These are phyloP conservation scores for Dicycla oo DNA, from an alignment of 2,888 invertebrate genomes.

Conservation along the genomic window DNA sequence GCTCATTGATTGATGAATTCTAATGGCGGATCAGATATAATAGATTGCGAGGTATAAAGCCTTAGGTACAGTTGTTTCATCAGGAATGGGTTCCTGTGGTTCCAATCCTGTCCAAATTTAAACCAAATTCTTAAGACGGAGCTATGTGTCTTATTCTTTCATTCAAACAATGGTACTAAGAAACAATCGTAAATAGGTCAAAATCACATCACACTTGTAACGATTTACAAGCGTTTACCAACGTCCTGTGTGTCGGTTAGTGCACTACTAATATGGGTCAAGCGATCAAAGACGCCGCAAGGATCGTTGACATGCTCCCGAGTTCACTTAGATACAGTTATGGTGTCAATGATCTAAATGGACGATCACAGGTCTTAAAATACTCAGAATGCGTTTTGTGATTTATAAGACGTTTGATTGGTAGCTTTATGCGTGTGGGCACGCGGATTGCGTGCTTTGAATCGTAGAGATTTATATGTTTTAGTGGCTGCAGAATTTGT, in stretches of 20 bases:
- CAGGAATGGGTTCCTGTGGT: neutral
- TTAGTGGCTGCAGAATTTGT: conserved; percentile 8
- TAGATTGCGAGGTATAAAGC: neutral
- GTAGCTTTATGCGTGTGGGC: conserved; percentile 35
- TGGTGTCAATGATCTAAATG: conserved; percentile 75
- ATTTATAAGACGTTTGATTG: conserved; percentile 44
- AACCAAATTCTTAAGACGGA: neutral
- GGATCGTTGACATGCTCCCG: conserved; percentile 74
- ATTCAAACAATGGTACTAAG: conserved; percentile 10
- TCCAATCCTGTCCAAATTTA: neutral
- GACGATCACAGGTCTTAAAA: conserved; percentile 30
- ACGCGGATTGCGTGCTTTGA: conserved; percentile 23
- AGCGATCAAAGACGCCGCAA: conserved; percentile 79
- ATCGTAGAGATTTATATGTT: conserved; percentile 32
- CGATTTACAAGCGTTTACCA: conserved; percentile 67
- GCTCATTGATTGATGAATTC: neutral
- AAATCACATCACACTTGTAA: conserved; percentile 67
- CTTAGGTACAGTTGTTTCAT: neutral
- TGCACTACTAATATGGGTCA: conserved; percentile 79
- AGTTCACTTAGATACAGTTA: conserved; percentile 69
- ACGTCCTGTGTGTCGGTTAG: conserved; percentile 74
- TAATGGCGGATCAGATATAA: neutral
- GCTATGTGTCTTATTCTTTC: neutral
- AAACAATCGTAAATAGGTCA: conserved; percentile 62
- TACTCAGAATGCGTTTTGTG: conserved; percentile 40